phyloP scores from a whole-genome alignment of 2,113 vertebrate genomes.

The Diphyllodes magnificus region DNA sequence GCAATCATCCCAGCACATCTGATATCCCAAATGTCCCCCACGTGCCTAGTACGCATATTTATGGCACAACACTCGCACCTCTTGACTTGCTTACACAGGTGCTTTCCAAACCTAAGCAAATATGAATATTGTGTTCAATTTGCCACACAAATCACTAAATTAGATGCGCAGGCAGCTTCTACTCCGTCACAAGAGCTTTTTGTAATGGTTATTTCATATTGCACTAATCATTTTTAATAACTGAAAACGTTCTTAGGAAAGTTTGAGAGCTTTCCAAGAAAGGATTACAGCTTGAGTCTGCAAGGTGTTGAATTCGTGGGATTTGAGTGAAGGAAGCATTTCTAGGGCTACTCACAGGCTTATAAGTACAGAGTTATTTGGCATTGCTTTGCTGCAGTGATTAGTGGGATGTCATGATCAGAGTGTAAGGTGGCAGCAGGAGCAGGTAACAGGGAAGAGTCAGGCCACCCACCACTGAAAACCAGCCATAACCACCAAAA shows the following conservation, averaged over 20 bases:
- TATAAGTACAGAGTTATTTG: not conserved
- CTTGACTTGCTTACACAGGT: constrained; percentile 15
- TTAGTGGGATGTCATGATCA: not conserved
- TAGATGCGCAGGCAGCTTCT: not conserved
- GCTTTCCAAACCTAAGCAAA: constrained; percentile 37
- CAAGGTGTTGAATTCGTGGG: not conserved
- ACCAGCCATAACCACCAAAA: not conserved
- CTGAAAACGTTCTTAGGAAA: not conserved
- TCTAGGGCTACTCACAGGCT: not conserved
- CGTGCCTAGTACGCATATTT: not conserved
- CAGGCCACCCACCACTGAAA: not conserved
- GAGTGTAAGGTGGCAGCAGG: not conserved
- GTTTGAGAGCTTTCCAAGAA: not conserved
- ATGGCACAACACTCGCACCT: not conserved
- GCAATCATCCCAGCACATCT: not conserved
- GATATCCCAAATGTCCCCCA: not conserved
- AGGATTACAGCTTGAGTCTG: not conserved
- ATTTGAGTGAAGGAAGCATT: not conserved
- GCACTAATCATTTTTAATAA: not conserved
- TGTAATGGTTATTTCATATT: not conserved
- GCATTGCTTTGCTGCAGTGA: not conserved
- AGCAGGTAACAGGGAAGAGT: not conserved
- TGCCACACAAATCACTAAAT: constrained; percentile 9
- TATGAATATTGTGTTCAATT: constrained; percentile 25
- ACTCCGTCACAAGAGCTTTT: not conserved